Base-by-base conservation (phyloP, 2,113 vertebrate species). In the Myotis lucifugus region DNA sequence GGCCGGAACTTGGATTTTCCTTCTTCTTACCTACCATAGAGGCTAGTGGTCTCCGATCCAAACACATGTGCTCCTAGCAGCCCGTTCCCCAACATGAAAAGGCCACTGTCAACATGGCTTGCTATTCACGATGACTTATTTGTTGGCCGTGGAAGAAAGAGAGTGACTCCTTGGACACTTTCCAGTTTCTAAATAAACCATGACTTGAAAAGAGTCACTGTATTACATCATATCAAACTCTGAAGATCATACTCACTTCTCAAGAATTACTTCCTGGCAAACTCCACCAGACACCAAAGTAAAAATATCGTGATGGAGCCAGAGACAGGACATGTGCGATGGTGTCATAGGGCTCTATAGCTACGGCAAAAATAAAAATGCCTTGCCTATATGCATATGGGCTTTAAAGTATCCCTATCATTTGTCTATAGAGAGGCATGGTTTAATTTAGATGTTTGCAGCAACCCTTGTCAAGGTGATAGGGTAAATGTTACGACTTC, bases 181-280 rank as follows among this genome's bases (percentile, higher is more conserved):
- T 66, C 42, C 78, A 81, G 23, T 67, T 86, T 81, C 66, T 72
- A 87, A 95, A 61, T 69, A 88, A 78, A 90, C 32, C 18, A 7
- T 37, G 50, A 91, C 66, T 73, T 70, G 70, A 79, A 78, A 67
- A 73, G 29, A 83, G 19, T 78, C 34, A 76, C 32, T 32, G 29
- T 67, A n/a, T 67, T 32, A 34, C 4, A 86, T 72, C 5, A 37
- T 11, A 46, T 66, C 72, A 64, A 64, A 85, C 21, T 21, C 61
- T 27, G 15, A 85, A 69, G 67, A 67, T n/a, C 64, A 18, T 67
- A n/a, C 32, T 46, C 52, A 67, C 23, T 89, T 77, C 54, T 59
- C 25, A 87, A 84, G 19, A n/a, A 56, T n/a, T 48, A 59, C 14
- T 23, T 46, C 50, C 17, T n/a, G 42, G 34, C 19, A 66, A 88